Evolutionary conservation across 2,113 vertebrate genomes (phyloP), one percentile per base, ranked within the genome.

Genomic region (Pachypanchax playfairii): DNA sequence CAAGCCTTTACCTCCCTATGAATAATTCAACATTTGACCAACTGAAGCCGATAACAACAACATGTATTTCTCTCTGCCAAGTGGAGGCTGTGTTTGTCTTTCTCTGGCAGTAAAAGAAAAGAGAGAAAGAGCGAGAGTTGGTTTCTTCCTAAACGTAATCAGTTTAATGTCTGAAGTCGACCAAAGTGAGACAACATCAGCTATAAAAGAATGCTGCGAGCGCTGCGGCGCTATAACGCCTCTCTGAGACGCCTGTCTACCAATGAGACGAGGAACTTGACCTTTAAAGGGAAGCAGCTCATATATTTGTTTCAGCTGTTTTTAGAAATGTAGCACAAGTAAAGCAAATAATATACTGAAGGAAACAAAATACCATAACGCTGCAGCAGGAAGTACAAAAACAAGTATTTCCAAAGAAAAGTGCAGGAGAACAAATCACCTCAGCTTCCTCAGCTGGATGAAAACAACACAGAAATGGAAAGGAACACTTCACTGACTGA

Each of bases 11-110:
- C 79, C 66, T 67, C 65, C 65, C 64, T 33, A 86, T 89, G 81
- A 90, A 91, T 90, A 86, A 90, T 87, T 88, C 70, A 83, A 65
- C 70, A 81, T 82, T 81, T 83, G 79, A 80, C 82, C 73, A 85
- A 44, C 64, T 81, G 33, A 60, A 70, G 82, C 76, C 59, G 80
- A 87, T 88, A 83, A 82, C 51, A 61, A 61, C n/a, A 10, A 79
- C 84, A 82, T 47, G 70, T 51, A 59, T 83, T 83, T 83, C 57
- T 38, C 46, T 75, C 35, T 62, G 75, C 83, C 63, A 73, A 73
- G 50, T 14, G 18, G 39, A 61, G 46, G 64, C 71, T 39, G 20
- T 69, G 36, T 82, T 75, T 73, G 62, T 63, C 44, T 74, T 77
- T 21, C 36, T 13, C 56, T 47, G 53, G 64, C 70, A 71, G 33